Evolutionary conservation across 92 coral and sea anemone species (phyloP), one percentile per base, ranked within the genome.

Genomic region (Paragorgia papillata): DNA sequence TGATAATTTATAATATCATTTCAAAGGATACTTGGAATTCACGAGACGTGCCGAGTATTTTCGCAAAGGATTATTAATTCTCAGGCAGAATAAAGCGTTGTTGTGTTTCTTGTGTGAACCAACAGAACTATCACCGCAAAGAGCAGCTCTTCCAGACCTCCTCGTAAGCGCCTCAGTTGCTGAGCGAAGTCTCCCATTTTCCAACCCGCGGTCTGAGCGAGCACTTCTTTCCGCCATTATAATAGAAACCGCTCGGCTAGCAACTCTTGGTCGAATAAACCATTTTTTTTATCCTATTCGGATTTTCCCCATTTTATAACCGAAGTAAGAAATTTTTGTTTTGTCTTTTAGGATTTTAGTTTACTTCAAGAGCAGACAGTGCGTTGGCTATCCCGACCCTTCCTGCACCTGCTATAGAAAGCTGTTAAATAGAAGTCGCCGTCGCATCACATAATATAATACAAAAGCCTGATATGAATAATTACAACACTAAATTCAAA

Each of bases 1-100:
- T n/a, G n/a, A n/a, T n/a, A n/a, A n/a, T n/a, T n/a, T n/a, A n/a
- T n/a, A n/a, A n/a, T n/a, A n/a, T n/a, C n/a, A n/a, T n/a, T n/a
- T 59, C 70, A 90, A 93, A 93, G 97, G 97, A 93, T 93, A 93
- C 87, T 90, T 93, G 31, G 97, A 93, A 49, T 90, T 96, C 22
- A 93, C 97, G 24, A 93, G 84, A 58, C 86, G 86, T 62, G 85
- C 88, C 84, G 97, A 93, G 92, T 84, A 88, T 61, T 74, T 69
- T 54, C 97, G 86, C 37, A 93, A 46, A 19, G 84, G 89, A 48
- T 93, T 93, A 57, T 85, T 87, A 48, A 83, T 90, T 37, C 88
- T 68, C 22, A 93, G 84, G 40, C 97, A 93, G 53, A 93, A 83
- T 32, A 93, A 82, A 55, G 97, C 88, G 58, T 81, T 88, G 83